Evolutionary conservation across 2,888 invertebrate genomes (phyloP), one percentile per base, ranked within the genome.

Genomic region (Temnothorax unifasciatus): DNA sequence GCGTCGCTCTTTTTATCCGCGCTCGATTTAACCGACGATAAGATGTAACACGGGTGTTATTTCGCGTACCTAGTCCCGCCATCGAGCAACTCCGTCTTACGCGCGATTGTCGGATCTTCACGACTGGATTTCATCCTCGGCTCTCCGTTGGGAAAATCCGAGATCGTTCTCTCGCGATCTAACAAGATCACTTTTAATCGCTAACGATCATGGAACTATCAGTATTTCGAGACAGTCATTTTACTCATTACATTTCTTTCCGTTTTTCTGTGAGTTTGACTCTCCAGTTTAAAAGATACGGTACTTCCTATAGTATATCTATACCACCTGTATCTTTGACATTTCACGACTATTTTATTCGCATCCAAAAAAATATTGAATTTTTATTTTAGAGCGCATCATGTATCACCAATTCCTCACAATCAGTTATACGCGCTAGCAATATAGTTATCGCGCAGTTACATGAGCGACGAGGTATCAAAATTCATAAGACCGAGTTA

Each of bases 11-110:
- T 82, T 84, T 73, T 57, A 52, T 57, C 47, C 47, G 13, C 52
- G 66, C 61, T 41, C 52, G 41, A 61, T 74, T 81, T 81, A 71
- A 77, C 77, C 54, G 25, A 38, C 73, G 79, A 73, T 81, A 81
- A 81, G 71, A 81, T 47, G 71, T 47, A 68, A 68, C 66, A 29
- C 57, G 21, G 21, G 47, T 15, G 71, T 69, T 79, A 68, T 59
- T 63, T 21, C 41, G 57, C 6, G 44, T 41, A 21, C 57, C 18
- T 5, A 59, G 18, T 59, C 25, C 18, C 25, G 25, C 25, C 3
- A 34, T 52, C 6, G 21, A 25, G 21, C 1, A 73, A 5, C 54
- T 21, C 34, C 38, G 3, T 25, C 54, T 54, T n/a, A 34, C 3
- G n/a, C 38, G 21, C 6, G 29, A 21, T 44, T 44, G 44, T 11